These are phyloP conservation scores for Chrysochloris asiatica DNA, from an alignment of 2,113 vertebrate genomes.

Conservation along the genomic window DNA sequence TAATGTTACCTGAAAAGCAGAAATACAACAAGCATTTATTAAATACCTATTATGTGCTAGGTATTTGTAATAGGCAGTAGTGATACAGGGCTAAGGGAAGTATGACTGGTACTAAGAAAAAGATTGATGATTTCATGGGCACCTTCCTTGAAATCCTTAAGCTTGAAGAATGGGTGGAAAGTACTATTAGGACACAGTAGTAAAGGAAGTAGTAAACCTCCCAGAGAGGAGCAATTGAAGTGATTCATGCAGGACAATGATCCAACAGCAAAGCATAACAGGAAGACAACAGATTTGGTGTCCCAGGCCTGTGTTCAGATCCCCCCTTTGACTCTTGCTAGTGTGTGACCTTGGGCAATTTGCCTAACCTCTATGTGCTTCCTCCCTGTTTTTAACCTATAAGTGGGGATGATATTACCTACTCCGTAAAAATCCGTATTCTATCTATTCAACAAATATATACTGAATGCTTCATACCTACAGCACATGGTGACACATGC, in stretches of 20 bases:
- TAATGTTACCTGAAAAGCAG: not conserved
- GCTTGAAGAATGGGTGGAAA: not conserved
- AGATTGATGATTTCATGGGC: not conserved
- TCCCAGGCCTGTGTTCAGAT: not conserved
- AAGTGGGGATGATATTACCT: not conserved
- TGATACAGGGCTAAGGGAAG: not conserved
- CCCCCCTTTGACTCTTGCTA: not conserved
- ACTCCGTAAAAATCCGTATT: not conserved
- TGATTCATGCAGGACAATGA: not conserved
- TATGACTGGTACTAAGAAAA: not conserved
- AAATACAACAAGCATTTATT: not conserved
- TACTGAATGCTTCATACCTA: not conserved
- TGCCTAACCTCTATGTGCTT: not conserved
- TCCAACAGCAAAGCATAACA: fast-evolving
- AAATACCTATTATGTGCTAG: not conserved
- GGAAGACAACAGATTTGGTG: not conserved
- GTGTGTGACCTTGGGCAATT: not conserved
- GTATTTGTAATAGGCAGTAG: not conserved
- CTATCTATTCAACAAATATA: not conserved
- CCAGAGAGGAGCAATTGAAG: not conserved
- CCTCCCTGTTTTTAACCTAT: not conserved
- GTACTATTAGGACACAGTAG: not conserved
- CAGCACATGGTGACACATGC: not conserved
- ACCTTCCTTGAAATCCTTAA: not conserved
- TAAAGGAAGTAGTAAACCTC: not conserved